Evolutionary conservation across 2,888 invertebrate species (phyloP).

Genomic region (Ecliptopera silaceata): DNA sequence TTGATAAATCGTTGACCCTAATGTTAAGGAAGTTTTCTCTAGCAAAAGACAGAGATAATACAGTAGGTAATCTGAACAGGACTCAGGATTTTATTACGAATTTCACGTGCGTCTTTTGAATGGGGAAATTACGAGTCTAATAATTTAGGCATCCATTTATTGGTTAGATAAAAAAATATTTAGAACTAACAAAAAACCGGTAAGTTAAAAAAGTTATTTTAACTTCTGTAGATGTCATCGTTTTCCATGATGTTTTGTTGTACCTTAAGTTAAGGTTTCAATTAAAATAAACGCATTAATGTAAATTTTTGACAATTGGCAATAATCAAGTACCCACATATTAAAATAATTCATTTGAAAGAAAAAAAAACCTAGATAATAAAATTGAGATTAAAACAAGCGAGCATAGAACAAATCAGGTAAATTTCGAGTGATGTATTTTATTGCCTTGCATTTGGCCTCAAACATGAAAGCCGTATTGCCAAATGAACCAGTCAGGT

Average conservation of each 20-base stretch:
- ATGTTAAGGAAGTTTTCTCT: slow-evolving; percentile 21
- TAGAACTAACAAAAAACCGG: no score
- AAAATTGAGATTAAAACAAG: not conserved
- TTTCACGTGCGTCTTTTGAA: not conserved
- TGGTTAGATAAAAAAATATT: no score
- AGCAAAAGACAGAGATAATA: slow-evolving; percentile 13
- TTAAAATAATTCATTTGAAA: no score
- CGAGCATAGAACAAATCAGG: not conserved
- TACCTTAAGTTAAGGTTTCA: no score
- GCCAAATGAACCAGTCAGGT: slow-evolving; percentile 57
- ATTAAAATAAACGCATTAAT: no score
- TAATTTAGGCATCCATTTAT: not conserved
- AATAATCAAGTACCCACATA: no score
- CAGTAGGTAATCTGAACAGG: slow-evolving; percentile 21
- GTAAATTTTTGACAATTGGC: no score
- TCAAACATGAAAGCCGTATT: slow-evolving; percentile 52
- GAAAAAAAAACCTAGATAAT: no score
- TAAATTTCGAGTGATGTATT: not conserved
- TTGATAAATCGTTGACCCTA: slow-evolving; percentile 36
- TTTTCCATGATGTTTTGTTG: no score
- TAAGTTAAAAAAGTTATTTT: no score
- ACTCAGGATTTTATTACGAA: slow-evolving; percentile 12
- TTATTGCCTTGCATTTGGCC: slow-evolving; percentile 40
- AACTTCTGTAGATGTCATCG: no score
- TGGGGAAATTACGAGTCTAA: not conserved